Conservation (phyloP, 2,888 invertebrate species). For the Calephelis perditalis region DNA sequence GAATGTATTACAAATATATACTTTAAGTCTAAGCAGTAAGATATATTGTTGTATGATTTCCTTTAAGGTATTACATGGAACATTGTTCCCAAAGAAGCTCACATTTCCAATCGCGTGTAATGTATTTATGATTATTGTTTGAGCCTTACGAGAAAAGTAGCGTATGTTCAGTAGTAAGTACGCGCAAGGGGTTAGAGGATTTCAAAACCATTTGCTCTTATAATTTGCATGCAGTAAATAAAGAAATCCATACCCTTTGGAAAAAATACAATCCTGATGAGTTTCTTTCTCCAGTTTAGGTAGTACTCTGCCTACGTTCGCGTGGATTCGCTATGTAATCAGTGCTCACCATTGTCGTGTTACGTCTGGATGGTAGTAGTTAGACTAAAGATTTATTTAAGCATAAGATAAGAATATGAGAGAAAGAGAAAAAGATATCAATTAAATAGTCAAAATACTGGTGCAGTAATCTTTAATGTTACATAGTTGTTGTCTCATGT, state of each 20-base stretch:
- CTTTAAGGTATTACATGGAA: slow-evolving; percentile 33
- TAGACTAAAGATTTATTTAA: no score
- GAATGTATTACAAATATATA: background rate
- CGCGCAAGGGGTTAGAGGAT: slow-evolving; percentile 31
- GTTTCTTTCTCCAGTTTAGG: no score
- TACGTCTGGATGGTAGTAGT: no score
- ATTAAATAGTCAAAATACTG: no score
- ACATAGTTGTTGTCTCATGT: no score
- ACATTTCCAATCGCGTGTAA: slow-evolving; percentile 71
- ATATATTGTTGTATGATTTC: background rate
- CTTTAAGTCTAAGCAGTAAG: background rate
- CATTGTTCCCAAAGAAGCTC: slow-evolving; percentile 69
- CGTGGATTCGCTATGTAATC: no score
- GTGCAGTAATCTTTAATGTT: no score
- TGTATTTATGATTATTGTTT: slow-evolving; percentile 77
- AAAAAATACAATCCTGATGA: no score
- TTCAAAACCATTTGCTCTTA: slow-evolving; percentile 27
- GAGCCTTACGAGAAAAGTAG: slow-evolving; percentile 36
- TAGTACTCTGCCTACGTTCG: no score
- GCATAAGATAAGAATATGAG: no score
- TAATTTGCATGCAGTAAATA: slow-evolving; percentile 21
- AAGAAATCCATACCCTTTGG: background rate
- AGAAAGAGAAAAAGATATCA: no score
- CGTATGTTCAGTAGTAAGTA: slow-evolving; percentile 28
- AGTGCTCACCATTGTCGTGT: no score